A percentile compares a stretch with the other conserved stretches of the same genome.
Evolutionary conservation across 2,888 invertebrate species (phyloP).

Genomic region (Laothoe populi): DNA sequence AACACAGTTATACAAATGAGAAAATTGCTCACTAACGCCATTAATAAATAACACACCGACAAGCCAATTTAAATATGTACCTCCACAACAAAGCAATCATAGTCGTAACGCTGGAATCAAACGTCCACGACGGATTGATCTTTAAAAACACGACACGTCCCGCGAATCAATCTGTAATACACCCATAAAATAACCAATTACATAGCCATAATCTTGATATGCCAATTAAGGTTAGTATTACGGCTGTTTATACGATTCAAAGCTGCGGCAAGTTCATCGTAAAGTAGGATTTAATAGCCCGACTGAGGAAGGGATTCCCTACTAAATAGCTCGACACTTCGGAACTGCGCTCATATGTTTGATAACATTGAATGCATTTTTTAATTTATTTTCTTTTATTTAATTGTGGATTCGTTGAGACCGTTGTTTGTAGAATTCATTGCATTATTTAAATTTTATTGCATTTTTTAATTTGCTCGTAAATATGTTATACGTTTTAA

Average conservation of each 20-base stretch:
- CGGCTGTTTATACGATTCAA: constrained; percentile 68
- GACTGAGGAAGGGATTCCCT: constrained; percentile 66
- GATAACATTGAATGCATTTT: constrained; percentile 10
- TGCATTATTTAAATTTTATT: not conserved
- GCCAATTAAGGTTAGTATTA: constrained; percentile 78
- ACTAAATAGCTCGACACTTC: constrained; percentile 43
- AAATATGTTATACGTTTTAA: too few relatives aligned
- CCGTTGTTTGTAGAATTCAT: not conserved
- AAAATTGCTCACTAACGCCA: constrained; percentile 5
- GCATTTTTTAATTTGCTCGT: not conserved
- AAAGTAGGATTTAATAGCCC: constrained; percentile 75
- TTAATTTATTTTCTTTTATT: too few relatives aligned
- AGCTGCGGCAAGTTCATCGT: constrained; percentile 67
- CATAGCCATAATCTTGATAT: constrained; percentile 74
- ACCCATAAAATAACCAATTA: constrained; percentile 66
- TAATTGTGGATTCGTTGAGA: not conserved
- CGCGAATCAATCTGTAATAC: constrained; percentile 52
- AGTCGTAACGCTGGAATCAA: constrained; percentile 9
- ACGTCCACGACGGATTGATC: not conserved
- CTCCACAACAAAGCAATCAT: constrained; percentile 5
- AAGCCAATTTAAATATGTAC: constrained; percentile 10
- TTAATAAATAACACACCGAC: not conserved
- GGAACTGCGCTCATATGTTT: constrained; percentile 32
- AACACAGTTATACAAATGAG: constrained; percentile 18
- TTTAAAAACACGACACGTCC: constrained; percentile 8